Evolutionary conservation across 2,797 vertebrate species (phyloP).

Genomic region (Coranthus polyacanthus): DNA sequence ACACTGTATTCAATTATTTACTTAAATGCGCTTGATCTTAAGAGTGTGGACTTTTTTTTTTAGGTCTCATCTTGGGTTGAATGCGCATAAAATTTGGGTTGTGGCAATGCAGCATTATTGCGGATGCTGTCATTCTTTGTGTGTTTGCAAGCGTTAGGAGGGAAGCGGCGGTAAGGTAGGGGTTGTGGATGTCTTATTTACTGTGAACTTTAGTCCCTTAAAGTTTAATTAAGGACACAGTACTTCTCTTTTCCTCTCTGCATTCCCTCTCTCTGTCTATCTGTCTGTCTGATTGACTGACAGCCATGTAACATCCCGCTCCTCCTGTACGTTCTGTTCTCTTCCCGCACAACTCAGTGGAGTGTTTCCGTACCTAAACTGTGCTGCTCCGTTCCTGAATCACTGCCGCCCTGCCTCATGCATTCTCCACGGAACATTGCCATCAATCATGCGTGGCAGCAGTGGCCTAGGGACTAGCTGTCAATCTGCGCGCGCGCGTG

Average conservation of each 20-base stretch:
- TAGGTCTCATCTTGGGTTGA: slow-evolving; percentile 9
- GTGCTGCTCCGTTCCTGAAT: slow-evolving; percentile 71
- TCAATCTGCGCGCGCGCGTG: slow-evolving; percentile 72
- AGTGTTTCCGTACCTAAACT: slow-evolving; percentile 77
- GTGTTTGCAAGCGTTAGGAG: slow-evolving; percentile 10
- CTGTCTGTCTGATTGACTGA: slow-evolving; percentile 72
- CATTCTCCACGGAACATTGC: slow-evolving; percentile 79
- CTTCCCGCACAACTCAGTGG: slow-evolving; percentile 68
- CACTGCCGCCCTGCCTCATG: slow-evolving; percentile 68
- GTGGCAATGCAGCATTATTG: slow-evolving; percentile 6
- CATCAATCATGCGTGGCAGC: slow-evolving; percentile 82
- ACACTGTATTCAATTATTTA: neutral
- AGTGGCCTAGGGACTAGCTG: slow-evolving; percentile 76
- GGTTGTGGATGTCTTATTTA: neutral
- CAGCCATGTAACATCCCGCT: slow-evolving; percentile 66
- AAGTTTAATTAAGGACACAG: slow-evolving; percentile 61
- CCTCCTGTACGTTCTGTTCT: slow-evolving; percentile 69
- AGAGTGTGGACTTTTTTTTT: slow-evolving; percentile 11
- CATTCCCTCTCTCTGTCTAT: slow-evolving; percentile 13
- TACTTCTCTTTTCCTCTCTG: slow-evolving; percentile 21
- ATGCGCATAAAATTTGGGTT: slow-evolving; percentile 34
- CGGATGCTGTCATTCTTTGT: slow-evolving; percentile 15
- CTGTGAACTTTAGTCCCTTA: slow-evolving; percentile 38
- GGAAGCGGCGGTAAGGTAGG: slow-evolving; percentile 20
- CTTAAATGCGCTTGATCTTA: slow-evolving; percentile 11